Evolutionary conservation across 2,888 invertebrate genomes (phyloP).

Genomic region (Apodemia zela): DNA sequence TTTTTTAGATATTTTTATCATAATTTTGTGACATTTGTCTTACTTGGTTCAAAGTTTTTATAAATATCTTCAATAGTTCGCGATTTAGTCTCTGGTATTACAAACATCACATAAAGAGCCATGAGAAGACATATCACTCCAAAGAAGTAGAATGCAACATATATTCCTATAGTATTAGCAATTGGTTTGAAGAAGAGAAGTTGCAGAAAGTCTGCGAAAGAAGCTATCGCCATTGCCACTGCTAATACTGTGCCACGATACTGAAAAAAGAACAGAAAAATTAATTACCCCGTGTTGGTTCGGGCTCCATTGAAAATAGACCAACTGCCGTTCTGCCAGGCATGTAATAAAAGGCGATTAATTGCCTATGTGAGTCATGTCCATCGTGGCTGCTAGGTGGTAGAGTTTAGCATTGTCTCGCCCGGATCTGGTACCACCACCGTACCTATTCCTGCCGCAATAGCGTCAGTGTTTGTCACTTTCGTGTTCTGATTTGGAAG

Average conservation of each 20-base stretch:
- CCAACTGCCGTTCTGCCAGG: no score
- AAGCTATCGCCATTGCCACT: constrained; percentile 36
- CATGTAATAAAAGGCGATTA: no score
- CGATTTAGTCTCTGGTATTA: constrained; percentile 39
- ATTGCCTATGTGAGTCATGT: no score
- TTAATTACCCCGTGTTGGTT: no score
- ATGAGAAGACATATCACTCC: constrained; percentile 36
- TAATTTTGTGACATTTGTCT: neutral
- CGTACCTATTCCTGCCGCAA: no score
- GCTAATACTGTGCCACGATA: constrained; percentile 40
- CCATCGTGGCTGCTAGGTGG: no score
- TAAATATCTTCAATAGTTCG: constrained; percentile 38
- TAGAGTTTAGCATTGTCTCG: neutral
- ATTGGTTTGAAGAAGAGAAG: constrained; percentile 37
- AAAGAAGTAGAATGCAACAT: constrained; percentile 38
- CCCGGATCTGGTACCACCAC: no score
- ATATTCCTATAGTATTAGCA: constrained; percentile 34
- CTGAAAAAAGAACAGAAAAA: no score
- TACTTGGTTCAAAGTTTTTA: constrained; percentile 28
- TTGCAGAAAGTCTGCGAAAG: constrained; percentile 37
- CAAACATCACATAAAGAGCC: constrained; percentile 32
- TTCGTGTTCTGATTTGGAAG: no score
- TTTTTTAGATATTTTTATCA: neutral
- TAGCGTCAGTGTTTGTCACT: no score
- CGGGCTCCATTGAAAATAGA: no score